phyloP scores from a whole-genome alignment of 2,113 vertebrate genomes.

The Xyliphius kryptos region DNA sequence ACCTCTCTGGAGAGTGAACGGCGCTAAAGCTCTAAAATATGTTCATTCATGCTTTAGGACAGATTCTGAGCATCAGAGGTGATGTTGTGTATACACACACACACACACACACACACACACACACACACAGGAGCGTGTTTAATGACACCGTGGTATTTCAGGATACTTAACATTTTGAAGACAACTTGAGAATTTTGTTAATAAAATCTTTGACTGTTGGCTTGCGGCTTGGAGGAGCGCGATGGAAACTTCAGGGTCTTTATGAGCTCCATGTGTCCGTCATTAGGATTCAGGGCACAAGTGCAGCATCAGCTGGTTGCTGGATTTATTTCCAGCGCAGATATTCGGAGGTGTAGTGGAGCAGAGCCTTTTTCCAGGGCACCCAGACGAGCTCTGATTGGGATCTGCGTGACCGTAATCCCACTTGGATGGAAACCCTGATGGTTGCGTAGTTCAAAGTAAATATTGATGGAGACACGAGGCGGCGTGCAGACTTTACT shows the following conservation, averaged over 20 bases:
- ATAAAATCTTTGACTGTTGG: not conserved
- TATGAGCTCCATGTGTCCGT: not conserved
- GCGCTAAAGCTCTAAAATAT: too few species aligned
- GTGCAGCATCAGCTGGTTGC: slow-evolving; percentile 5
- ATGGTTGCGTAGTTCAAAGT: not conserved
- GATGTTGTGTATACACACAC: too few species aligned
- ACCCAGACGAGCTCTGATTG: not conserved
- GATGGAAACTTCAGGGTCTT: not conserved
- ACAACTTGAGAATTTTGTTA: not conserved
- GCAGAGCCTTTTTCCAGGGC: slow-evolving; percentile 4
- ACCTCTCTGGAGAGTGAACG: too few species aligned
- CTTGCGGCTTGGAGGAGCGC: not conserved
- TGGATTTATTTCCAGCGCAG: slow-evolving; percentile 9
- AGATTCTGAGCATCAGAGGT: too few species aligned
- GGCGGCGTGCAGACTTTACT: not conserved
- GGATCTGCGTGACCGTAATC: not conserved
- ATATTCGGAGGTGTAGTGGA: slow-evolving; percentile 4
- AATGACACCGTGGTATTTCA: not conserved
- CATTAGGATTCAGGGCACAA: slow-evolving; percentile 4
- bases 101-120: too few species aligned
- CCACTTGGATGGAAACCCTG: not conserved
- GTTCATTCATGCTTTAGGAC: too few species aligned
- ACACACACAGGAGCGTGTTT: not conserved
- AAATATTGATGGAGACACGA: not conserved
- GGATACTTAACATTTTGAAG: not conserved